phyloP scores from a whole-genome alignment of 2,888 invertebrate species.

The Spisula subtruncata region DNA sequence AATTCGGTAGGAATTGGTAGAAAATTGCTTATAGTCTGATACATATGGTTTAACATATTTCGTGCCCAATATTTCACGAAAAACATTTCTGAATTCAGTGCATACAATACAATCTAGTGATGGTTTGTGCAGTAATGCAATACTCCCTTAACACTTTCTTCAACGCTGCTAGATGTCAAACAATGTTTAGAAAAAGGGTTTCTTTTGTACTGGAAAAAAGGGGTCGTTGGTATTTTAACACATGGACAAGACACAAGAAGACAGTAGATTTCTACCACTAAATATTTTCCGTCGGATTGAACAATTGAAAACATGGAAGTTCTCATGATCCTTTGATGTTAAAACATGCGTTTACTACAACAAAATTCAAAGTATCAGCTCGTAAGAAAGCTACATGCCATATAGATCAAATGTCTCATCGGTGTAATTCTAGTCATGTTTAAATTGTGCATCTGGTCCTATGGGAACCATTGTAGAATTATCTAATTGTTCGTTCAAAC shows the following conservation, averaged over 20 bases:
- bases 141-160: neutral
- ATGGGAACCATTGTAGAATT: slow-evolving; percentile 18
- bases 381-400: neutral
- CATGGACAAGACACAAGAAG: neutral
- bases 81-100: too few species aligned
- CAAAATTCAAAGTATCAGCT: neutral
- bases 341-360: neutral
- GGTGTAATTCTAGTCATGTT: neutral
- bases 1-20: too few species aligned
- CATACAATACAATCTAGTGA: too few species aligned
- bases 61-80: too few species aligned
- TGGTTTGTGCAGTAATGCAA: neutral
- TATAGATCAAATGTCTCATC: slow-evolving; percentile 16
- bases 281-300: too few species aligned
- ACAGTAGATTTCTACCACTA: too few species aligned
- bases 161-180: neutral
- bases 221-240: neutral
- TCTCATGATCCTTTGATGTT: neutral
- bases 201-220: neutral
- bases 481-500: neutral
- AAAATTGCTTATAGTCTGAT: too few species aligned
- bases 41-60: too few species aligned
- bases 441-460: slow-evolving; percentile 14
- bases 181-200: neutral
- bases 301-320: too few species aligned